These are phyloP conservation scores for Aleiodes leptofemur DNA, from an alignment of 2,888 invertebrate genomes.

Conservation along the genomic window DNA sequence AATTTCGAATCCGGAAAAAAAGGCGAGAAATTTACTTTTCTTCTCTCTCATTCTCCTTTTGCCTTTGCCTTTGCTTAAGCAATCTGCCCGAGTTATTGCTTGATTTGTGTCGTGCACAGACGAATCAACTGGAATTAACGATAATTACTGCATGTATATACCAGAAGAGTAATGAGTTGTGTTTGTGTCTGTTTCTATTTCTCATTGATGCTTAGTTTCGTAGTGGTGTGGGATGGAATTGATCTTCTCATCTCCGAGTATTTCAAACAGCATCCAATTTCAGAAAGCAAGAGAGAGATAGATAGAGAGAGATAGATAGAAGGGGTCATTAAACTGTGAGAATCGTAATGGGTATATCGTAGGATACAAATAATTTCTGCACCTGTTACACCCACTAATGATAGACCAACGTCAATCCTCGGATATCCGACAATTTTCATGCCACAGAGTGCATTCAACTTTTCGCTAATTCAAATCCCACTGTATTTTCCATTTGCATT, in stretches of 20 bases:
- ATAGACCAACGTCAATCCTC: conserved; percentile 27
- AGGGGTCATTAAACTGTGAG: conserved; percentile 43
- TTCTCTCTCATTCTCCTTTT: not conserved
- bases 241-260: conserved; percentile 33
- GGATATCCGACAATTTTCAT: conserved; percentile 32
- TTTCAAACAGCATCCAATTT: conserved; percentile 45
- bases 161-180: conserved; percentile 56
- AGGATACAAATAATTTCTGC: conserved; percentile 42
- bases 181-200: conserved; percentile 32
- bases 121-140: conserved; percentile 69
- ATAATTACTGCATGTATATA: conserved; percentile 62
- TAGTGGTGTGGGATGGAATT: conserved; percentile 49
- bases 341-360: conserved; percentile 32
- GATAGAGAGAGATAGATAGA: not conserved
- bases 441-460: conserved; percentile 29
- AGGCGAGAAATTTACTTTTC: not conserved
- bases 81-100: not conserved
- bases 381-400: conserved; percentile 49
- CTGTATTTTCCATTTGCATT: not conserved
- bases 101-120: conserved; percentile 62
- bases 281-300: conserved; percentile 31
- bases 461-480: conserved; percentile 5
- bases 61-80: not conserved
- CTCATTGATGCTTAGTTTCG: conserved; percentile 54
- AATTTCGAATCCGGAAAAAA: too few relatives aligned